Percentiles rank a stretch among this genome's conserved stretches.
Conservation (phyloP, 1,140 invertebrate species). For the Drosophila nannoptera region DNA sequence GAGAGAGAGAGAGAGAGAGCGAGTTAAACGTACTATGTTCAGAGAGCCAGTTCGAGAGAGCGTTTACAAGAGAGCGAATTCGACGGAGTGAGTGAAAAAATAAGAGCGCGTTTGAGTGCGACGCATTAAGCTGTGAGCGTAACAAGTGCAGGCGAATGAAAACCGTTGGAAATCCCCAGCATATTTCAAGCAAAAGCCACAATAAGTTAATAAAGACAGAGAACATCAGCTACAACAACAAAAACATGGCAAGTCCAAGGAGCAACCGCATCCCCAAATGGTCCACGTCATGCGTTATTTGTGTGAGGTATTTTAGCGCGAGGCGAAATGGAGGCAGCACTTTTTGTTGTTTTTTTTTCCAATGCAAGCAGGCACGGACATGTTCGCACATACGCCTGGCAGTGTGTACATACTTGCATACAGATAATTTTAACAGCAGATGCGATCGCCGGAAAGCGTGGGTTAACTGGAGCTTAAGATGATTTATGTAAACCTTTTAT, state of each 20-base stretch:
- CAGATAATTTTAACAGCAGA: too few relatives aligned
- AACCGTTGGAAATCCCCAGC: constrained; percentile 43
- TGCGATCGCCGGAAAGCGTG: too few relatives aligned
- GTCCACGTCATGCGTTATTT: constrained; percentile 36
- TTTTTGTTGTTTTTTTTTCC: too few relatives aligned
- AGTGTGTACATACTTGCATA: too few relatives aligned
- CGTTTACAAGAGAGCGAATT: background rate
- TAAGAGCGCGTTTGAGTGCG: constrained; percentile 5
- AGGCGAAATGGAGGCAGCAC: background rate
- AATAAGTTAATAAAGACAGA: background rate
- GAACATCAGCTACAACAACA: constrained; percentile 20
- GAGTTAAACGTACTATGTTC: background rate
- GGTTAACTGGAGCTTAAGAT: too few relatives aligned
- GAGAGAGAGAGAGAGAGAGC: constrained; percentile 11
- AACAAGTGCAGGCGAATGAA: constrained; percentile 10
- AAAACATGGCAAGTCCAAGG: constrained; percentile 23
- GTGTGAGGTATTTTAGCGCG: constrained; percentile 14
- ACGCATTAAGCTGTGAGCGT: constrained; percentile 15
- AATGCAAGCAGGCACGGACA: too few relatives aligned
- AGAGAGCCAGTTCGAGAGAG: constrained; percentile 3
- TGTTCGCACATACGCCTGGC: too few relatives aligned
- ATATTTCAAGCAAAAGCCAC: constrained; percentile 24
- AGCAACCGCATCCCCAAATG: constrained; percentile 13
- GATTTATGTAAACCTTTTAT: too few relatives aligned
- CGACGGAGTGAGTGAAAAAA: constrained; percentile 1